Evolutionary conservation across 2,888 invertebrate genomes (phyloP).

Genomic region (Pheosia tremula): DNA sequence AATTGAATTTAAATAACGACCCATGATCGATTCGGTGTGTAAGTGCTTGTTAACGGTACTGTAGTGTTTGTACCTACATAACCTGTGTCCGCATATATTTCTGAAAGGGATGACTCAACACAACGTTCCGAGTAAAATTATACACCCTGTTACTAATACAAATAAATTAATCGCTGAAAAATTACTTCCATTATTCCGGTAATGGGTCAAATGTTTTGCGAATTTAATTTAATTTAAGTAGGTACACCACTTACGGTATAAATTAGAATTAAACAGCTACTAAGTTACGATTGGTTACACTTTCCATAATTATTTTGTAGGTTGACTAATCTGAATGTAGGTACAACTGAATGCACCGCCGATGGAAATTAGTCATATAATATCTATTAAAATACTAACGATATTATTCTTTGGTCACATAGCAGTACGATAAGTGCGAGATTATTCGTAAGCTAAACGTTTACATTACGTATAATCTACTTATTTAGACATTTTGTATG

Average conservation of each 20-base stretch:
- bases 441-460: too few relatives aligned
- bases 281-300: not conserved
- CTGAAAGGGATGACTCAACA: slow-evolving; percentile 2
- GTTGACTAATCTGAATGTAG: not conserved
- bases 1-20: not conserved
- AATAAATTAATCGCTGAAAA: slow-evolving; percentile 3
- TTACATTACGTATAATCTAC: too few relatives aligned
- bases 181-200: slow-evolving; percentile 2
- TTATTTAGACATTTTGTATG: too few relatives aligned
- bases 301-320: not conserved
- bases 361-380: too few relatives aligned
- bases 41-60: slow-evolving; percentile 9
- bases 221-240: not conserved
- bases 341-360: not conserved
- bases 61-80: slow-evolving; percentile 5
- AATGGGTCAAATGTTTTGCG: not conserved
- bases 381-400: too few relatives aligned
- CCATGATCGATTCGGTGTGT: slow-evolving; percentile 8
- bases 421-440: too few relatives aligned
- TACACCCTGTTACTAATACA: slow-evolving; percentile 1
- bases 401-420: too few relatives aligned
- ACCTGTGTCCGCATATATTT: slow-evolving; percentile 3
- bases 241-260: not conserved
- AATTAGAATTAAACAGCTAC: slow-evolving; percentile 1
- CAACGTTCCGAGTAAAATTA: not conserved